Evolutionary conservation across 2,113 vertebrate species (phyloP).

Genomic region (Sorex araneus): DNA sequence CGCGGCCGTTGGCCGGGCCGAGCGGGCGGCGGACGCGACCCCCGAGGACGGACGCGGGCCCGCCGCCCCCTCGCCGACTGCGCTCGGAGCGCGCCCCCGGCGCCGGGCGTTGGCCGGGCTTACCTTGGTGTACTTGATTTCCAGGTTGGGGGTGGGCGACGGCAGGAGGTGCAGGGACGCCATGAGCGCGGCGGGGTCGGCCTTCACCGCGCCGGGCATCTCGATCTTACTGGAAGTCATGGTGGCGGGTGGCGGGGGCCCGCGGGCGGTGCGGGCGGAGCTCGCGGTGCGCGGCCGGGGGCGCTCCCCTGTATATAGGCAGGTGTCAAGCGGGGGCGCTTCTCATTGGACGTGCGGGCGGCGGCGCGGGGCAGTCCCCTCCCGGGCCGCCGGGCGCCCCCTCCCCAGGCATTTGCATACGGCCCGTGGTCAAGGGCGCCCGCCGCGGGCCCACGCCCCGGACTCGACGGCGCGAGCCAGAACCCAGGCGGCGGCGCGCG

Average conservation of each 20-base stretch:
- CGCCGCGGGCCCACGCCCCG: not conserved
- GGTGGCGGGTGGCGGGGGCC: slow-evolving; percentile 84
- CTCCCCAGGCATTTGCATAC: slow-evolving; percentile 87
- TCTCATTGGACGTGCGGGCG: slow-evolving; percentile 95
- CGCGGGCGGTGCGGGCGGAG: slow-evolving; percentile 76
- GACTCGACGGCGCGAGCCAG: not conserved
- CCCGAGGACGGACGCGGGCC: no score
- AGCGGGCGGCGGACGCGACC: not conserved
- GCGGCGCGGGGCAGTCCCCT: slow-evolving; percentile 91
- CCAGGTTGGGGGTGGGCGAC: slow-evolving; percentile 95
- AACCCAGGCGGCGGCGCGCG: no score
- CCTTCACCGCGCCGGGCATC: slow-evolving; percentile 96
- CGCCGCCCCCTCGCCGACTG: not conserved
- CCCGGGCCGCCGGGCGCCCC: slow-evolving; percentile 90
- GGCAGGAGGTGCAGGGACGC: slow-evolving; percentile 98
- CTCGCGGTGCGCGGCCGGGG: slow-evolving; percentile 84
- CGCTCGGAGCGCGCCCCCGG: not conserved
- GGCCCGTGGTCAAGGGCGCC: slow-evolving; percentile 63
- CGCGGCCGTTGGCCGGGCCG: not conserved
- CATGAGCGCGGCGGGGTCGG: slow-evolving; percentile 97
- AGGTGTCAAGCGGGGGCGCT: slow-evolving; percentile 95
- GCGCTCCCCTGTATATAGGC: slow-evolving; percentile 96
- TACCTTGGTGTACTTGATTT: slow-evolving; percentile 99
- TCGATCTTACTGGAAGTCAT: slow-evolving; percentile 99
- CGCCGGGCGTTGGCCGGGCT: slow-evolving; percentile 25